These are phyloP conservation scores for Tachuris rubrigastra DNA, from an alignment of 2,113 vertebrate species.

Conservation along the genomic window DNA sequence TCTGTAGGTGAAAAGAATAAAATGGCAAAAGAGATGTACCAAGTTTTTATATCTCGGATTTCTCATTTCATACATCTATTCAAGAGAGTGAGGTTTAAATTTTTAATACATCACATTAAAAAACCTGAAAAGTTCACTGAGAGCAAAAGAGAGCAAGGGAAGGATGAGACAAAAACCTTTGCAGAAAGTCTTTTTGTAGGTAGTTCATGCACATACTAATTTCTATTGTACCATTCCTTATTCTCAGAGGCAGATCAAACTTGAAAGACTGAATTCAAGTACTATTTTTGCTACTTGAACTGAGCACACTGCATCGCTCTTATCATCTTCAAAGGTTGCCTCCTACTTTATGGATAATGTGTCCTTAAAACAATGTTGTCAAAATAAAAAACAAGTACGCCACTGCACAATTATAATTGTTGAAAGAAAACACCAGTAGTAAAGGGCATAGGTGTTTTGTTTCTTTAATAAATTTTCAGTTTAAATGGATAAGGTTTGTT, in stretches of 20 bases:
- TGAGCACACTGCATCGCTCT: background rate
- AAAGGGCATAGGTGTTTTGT: background rate
- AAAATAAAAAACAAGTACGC: slow-evolving; percentile 31
- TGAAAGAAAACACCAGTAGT: background rate
- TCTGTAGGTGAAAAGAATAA: background rate
- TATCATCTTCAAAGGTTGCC: slow-evolving; percentile 54
- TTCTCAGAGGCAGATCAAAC: slow-evolving; percentile 39
- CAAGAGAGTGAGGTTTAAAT: background rate
- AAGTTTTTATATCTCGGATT: background rate
- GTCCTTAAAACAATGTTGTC: slow-evolving; percentile 45
- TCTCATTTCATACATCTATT: background rate
- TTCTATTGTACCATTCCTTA: background rate
- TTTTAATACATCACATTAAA: background rate
- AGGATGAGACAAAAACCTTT: background rate
- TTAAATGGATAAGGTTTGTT: background rate
- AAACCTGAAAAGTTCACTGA: background rate
- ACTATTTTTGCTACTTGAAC: slow-evolving; percentile 33
- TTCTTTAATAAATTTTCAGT: background rate
- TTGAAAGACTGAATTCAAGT: slow-evolving; percentile 35
- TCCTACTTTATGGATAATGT: slow-evolving; percentile 42
- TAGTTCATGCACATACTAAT: slow-evolving; percentile 14
- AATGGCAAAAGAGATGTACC: background rate
- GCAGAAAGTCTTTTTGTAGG: background rate
- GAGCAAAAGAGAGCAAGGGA: background rate
- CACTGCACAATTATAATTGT: background rate